Percentiles rank a stretch among this genome's conserved stretches.
These are phyloP conservation scores for Cherax destructor DNA, from an alignment of 1,140 invertebrate genomes.

Conservation along the genomic window DNA sequence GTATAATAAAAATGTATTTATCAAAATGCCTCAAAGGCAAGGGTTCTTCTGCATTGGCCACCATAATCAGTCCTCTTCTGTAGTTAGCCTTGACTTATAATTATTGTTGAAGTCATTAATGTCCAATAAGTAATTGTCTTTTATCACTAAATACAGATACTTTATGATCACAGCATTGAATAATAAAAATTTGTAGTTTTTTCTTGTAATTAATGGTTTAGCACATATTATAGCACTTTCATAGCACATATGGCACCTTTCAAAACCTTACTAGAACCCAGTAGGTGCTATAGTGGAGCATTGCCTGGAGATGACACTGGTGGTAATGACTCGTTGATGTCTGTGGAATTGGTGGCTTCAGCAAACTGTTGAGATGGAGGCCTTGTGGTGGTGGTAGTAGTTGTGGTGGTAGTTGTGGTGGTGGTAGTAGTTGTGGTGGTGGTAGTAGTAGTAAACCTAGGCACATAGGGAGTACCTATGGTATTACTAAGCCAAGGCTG, in stretches of 20 bases:
- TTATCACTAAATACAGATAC: background rate
- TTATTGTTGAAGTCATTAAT: background rate
- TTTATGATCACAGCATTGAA: slow-evolving; percentile 45
- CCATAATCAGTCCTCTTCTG: background rate
- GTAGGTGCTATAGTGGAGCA: slow-evolving; percentile 48
- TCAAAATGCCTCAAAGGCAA: no score
- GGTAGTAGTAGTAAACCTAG: background rate
- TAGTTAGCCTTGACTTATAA: background rate
- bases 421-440: slow-evolving; percentile 19
- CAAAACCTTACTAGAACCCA: background rate
- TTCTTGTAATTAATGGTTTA: slow-evolving; percentile 27
- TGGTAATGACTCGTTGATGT: slow-evolving; percentile 18
- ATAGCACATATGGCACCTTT: slow-evolving; percentile 55
- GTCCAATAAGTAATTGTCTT: background rate
- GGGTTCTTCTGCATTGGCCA: background rate
- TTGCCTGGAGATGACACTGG: slow-evolving; percentile 52
- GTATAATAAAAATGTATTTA: no score
- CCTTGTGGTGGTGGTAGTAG: slow-evolving; percentile 11
- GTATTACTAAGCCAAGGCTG: slow-evolving; percentile 61
- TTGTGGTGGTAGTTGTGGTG: background rate
- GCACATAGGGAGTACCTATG: slow-evolving; percentile 26
- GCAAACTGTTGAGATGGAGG: background rate
- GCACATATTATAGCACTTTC: slow-evolving; percentile 52
- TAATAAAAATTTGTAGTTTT: background rate
- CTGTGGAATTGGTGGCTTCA: background rate